These are phyloP conservation scores for Xestia rhomboidea DNA, from an alignment of 2,888 invertebrate species.

Conservation along the genomic window DNA sequence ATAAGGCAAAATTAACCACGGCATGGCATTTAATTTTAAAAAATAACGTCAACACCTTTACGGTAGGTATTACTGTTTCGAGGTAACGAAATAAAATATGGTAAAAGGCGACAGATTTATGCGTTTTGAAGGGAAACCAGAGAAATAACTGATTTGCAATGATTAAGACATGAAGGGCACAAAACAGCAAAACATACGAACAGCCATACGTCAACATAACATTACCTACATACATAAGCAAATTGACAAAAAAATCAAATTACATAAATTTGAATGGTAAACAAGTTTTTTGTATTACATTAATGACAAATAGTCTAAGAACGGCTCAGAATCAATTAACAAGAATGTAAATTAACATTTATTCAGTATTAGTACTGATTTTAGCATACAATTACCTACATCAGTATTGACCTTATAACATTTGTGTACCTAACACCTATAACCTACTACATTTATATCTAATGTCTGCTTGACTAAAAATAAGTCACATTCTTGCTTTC, in stretches of 20 bases:
- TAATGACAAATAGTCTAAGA: background rate
- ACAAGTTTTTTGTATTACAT: slow-evolving; percentile 4
- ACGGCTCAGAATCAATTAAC: slow-evolving; percentile 7
- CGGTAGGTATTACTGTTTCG: background rate
- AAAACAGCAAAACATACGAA: background rate
- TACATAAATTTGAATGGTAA: background rate
- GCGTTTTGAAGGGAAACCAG: too few relatives aligned
- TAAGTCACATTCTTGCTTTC: slow-evolving; percentile 2
- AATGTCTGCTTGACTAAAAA: background rate
- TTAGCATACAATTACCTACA: slow-evolving; percentile 42
- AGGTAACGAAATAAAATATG: background rate
- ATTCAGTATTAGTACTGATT: background rate
- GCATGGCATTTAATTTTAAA: too few relatives aligned
- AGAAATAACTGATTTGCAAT: background rate
- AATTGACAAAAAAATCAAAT: background rate
- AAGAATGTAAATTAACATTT: slow-evolving; percentile 12
- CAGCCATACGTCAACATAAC: background rate
- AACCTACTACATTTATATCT: background rate
- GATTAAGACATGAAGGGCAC: background rate
- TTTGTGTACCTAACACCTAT: background rate
- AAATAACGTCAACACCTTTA: background rate
- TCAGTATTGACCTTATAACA: slow-evolving; percentile 25
- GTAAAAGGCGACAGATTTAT: too few relatives aligned
- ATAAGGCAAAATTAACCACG: background rate
- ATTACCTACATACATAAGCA: background rate